Base-by-base conservation (phyloP, 2,888 invertebrate genomes). In the Meghimatium bilineatum region DNA sequence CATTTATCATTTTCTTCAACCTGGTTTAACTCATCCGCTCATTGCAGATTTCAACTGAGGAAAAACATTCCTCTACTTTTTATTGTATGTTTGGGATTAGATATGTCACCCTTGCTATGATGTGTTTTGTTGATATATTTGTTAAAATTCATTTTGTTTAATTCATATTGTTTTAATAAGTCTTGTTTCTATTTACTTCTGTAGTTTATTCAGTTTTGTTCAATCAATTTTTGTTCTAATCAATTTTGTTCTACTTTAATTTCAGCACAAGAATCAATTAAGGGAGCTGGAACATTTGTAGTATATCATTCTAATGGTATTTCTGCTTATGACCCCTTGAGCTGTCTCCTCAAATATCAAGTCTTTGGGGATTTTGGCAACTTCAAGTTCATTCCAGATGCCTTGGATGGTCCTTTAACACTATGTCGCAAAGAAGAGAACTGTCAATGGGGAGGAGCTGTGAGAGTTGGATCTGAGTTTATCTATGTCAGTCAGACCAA, bases 221-320 rank as follows among this genome's bases (percentile, higher is more conserved):
- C n/a, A n/a, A n/a, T n/a, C n/a, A n/a, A n/a, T n/a, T n/a, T 34
- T 36, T 36, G 34, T 38, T 74, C 12, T 38, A 6, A n/a, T 26
- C 38, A 23, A 6, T 67, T 67, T 66, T 12, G 17, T 67, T 20
- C 8, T 20, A 83, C 67, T 44, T 23, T 63, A 5, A 49, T 74
- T 85, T 60, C 83, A 83, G 85, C 71, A 76, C 83, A 67, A 23
- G 87, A 84, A 82, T 78, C 86, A n/a, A 60, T 79, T 20, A 75
- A 79, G 26, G 81, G 82, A 29, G 69, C 77, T 8, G 88, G 87
- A 32, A 95, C 96, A 17, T 96, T 96, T 93, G 95, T 96, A 91
- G 96, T 96, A 23, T 96, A 96, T 93, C 96, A 96, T 93, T 96
- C 96, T 89, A 95, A 96, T 94, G 96, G 96, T 44, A 95, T 96